A percentile compares a stretch with the other conserved stretches of the same genome.
These are phyloP conservation scores for Littorina saxatilis DNA, from an alignment of 1,140 invertebrate genomes.

Conservation along the genomic window DNA sequence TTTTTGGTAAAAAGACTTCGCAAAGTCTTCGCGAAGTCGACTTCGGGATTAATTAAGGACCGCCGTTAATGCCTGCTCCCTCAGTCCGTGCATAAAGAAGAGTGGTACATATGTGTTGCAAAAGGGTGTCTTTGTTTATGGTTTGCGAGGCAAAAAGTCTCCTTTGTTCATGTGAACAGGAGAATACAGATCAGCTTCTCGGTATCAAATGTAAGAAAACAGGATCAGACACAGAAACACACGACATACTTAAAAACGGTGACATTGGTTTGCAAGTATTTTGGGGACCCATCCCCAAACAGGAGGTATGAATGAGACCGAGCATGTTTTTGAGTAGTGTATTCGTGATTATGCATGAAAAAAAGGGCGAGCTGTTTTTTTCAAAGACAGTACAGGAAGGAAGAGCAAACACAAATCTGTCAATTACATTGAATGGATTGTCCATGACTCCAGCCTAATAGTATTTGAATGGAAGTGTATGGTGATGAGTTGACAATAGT, in stretches of 20 bases:
- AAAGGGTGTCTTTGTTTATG: too few species aligned
- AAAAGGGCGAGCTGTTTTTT: neutral
- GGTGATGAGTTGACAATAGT: too few species aligned
- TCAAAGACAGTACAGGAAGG: neutral
- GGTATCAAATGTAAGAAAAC: neutral
- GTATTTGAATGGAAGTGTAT: too few species aligned
- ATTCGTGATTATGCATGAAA: neutral
- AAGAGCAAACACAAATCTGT: neutral
- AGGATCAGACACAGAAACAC: constrained; percentile 7
- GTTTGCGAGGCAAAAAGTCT: neutral
- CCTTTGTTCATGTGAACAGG: neutral
- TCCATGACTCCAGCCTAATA: too few species aligned
- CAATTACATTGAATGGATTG: neutral
- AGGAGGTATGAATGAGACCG: neutral
- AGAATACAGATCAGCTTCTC: neutral
- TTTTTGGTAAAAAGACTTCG: too few species aligned
- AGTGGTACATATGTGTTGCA: too few species aligned
- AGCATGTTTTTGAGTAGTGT: neutral
- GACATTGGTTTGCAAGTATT: neutral
- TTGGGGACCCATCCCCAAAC: neutral
- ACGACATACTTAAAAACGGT: neutral
- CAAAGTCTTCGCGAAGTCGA: too few species aligned
- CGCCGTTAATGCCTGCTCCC: too few species aligned
- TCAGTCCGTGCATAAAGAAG: too few species aligned
- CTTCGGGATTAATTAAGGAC: too few species aligned